phyloP scores from a whole-genome alignment of 2,113 vertebrate species.

The Zosterops pallidus region DNA sequence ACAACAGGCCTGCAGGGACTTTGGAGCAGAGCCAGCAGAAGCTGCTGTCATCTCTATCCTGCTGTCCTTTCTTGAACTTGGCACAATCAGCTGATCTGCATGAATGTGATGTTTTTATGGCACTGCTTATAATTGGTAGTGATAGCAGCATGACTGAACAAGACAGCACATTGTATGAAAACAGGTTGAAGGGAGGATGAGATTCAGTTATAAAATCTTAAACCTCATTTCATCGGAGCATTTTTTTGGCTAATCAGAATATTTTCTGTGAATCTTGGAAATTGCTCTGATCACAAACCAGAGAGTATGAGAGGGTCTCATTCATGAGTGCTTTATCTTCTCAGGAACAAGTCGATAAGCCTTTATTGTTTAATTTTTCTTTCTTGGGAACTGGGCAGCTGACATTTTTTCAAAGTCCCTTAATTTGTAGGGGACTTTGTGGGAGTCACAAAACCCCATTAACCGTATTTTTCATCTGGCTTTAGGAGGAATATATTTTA shows the following conservation, averaged over 20 bases:
- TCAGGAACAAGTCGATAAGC: slow-evolving; percentile 67
- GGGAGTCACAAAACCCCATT: slow-evolving; percentile 71
- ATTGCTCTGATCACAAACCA: slow-evolving; percentile 59
- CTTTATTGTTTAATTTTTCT: slow-evolving; percentile 72
- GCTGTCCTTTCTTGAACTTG: slow-evolving; percentile 68
- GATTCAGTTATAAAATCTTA: slow-evolving; percentile 44
- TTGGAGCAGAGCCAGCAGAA: slow-evolving; percentile 38
- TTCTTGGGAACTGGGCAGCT: slow-evolving; percentile 64
- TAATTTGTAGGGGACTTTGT: slow-evolving; percentile 72
- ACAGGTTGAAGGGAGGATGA: slow-evolving; percentile 36
- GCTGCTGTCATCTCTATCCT: slow-evolving; percentile 55
- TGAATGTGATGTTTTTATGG: slow-evolving; percentile 62
- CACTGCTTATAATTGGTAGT: slow-evolving; percentile 45
- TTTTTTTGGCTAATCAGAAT: slow-evolving; percentile 54
- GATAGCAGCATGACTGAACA: background rate
- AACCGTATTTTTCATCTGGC: slow-evolving; percentile 63
- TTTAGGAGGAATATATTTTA: slow-evolving; percentile 69
- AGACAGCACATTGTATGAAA: slow-evolving; percentile 32
- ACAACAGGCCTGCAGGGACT: slow-evolving; percentile 32
- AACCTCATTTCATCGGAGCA: slow-evolving; percentile 27
- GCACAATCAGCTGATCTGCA: slow-evolving; percentile 61
- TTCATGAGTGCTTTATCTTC: slow-evolving; percentile 66
- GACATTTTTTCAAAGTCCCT: slow-evolving; percentile 71
- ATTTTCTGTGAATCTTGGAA: slow-evolving; percentile 55
- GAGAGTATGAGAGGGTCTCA: slow-evolving; percentile 47